Evolutionary conservation across 2,888 invertebrate species (phyloP).

Genomic region (Chaitophorus viminalis): DNA sequence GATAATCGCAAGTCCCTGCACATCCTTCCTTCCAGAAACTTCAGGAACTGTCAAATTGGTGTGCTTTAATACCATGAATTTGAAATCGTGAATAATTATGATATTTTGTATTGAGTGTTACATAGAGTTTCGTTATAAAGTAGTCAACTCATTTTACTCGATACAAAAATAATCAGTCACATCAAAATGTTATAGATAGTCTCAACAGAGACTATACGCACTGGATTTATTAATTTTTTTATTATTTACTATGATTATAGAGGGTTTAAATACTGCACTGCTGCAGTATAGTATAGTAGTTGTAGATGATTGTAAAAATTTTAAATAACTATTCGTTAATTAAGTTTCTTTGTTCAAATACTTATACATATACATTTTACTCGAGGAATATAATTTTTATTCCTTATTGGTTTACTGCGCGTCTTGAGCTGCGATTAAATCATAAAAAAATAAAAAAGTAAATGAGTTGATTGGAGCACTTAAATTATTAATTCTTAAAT

Average conservation of each 20-base stretch:
- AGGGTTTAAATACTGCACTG: not conserved
- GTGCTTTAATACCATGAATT: not conserved
- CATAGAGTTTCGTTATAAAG: not conserved
- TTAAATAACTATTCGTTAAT: not conserved
- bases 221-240: not conserved
- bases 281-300: not conserved
- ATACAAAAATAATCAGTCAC: not conserved
- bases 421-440: too few species aligned
- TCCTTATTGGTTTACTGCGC: not conserved
- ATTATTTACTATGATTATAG: not conserved
- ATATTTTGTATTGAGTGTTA: not conserved
- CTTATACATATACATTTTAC: not conserved
- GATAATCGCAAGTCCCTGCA: not conserved
- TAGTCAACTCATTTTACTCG: not conserved
- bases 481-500: constrained; percentile 5
- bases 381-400: not conserved
- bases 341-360: not conserved
- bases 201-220: not conserved
- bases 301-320: not conserved
- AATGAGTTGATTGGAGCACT: not conserved
- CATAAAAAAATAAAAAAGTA: too few species aligned
- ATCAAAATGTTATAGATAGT: not conserved
- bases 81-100: not conserved
- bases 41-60: not conserved
- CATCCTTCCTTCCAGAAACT: not conserved